Evolutionary conservation across 2,888 invertebrate species (phyloP), one percentile per base, ranked within the genome.

Genomic region (Scaptomyza caliginosa): DNA sequence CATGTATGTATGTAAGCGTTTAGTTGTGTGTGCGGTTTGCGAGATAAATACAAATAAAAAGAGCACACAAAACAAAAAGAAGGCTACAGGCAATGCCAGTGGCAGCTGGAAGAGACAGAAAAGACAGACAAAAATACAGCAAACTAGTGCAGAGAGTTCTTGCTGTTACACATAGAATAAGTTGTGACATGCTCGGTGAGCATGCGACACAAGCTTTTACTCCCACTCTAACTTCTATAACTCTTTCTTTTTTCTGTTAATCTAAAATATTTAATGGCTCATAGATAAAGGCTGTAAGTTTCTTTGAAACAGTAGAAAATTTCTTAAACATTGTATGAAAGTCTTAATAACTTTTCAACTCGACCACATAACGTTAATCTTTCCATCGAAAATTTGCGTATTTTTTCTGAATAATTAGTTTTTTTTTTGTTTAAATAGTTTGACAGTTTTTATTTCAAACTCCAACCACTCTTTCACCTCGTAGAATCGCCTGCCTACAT

Each of bases 31-130:
- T 70, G 54, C 40, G 58, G 67, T 50, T 76, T 86, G 81, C 70
- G 73, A 76, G 86, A 86, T 45, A 54, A 83, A 81, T 84, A 75
- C 68, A 77, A 67, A 76, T 74, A 70, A 80, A 83, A 70, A 83
- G 80, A 67, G 71, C 77, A 82, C 77, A 71, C 46, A 59, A 64
- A 76, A 71, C 52, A 58, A 63, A 70, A 55, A 65, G 40, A 34
- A 40, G 56, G 43, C 21, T 34, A 56, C 0, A 13, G 50, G 55
- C 65, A 62, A 52, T 66, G 74, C 66, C 71, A 56, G 32, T 52
- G 58, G 62, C 75, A 70, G 74, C 55, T 62, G 24, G 16, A 34
- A 16, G 7, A 16, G 6, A 32, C 13, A 32, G 21, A 7, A n/a
- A 38, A 48, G 52, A 42, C 50, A 48, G 26, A 23, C 34, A 34